Percentiles rank a stretch among this genome's conserved stretches.
Evolutionary conservation across 2,888 invertebrate species (phyloP).

Genomic region (Tanytarsus gracilentus): DNA sequence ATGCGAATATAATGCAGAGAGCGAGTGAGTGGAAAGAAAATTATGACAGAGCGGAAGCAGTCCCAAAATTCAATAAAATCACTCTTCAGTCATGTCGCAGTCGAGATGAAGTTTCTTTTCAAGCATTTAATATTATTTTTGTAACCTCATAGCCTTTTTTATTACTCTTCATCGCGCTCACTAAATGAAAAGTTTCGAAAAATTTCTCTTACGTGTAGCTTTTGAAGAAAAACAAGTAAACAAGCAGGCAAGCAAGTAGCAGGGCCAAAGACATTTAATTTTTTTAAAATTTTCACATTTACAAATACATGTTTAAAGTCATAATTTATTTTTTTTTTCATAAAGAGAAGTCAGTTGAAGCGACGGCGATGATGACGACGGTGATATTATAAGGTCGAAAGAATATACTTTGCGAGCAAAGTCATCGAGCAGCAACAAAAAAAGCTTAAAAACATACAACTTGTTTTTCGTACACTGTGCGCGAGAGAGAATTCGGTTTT

Average conservation of each 20-base stretch:
- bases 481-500: no score
- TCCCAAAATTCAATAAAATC: background rate
- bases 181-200: background rate
- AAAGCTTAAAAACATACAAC: no score
- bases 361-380: no score
- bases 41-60: background rate
- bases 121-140: background rate
- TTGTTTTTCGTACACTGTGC: no score
- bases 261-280: constrained; percentile 7
- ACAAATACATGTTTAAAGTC: no score
- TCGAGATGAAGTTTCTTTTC: background rate
- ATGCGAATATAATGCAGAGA: background rate
- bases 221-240: background rate
- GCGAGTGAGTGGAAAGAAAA: background rate
- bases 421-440: no score
- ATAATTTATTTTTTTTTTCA: no score
- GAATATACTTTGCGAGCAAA: no score
- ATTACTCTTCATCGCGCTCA: background rate
- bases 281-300: constrained; percentile 7
- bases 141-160: background rate
- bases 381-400: no score
- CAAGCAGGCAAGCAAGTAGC: background rate
- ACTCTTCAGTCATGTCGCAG: background rate
- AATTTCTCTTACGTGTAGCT: constrained; percentile 12
- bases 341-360: no score